Evolutionary conservation across 92 coral and sea anemone species (phyloP).

Genomic region (Bergia puertoricense): DNA sequence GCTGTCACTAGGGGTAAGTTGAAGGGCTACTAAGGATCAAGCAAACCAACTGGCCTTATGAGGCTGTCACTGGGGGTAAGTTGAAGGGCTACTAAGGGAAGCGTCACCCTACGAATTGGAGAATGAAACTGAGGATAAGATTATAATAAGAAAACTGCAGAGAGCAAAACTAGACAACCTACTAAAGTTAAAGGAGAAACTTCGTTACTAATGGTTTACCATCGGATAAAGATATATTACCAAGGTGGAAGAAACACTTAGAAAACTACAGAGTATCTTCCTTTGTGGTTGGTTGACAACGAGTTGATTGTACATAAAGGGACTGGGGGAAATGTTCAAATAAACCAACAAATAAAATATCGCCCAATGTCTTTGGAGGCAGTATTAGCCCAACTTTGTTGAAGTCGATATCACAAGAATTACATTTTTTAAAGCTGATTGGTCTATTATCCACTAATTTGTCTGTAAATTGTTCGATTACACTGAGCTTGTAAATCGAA

Average conservation of each 20-base stretch:
- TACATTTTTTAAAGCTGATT: no score
- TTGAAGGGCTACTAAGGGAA: background rate
- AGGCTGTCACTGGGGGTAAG: no score
- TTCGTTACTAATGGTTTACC: background rate
- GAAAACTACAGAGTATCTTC: background rate
- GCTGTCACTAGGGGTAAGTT: no score
- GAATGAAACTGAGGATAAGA: background rate
- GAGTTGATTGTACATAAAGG: background rate
- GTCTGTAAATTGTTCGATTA: background rate
- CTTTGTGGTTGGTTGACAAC: background rate
- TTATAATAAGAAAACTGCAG: background rate
- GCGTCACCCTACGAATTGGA: no score
- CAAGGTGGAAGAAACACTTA: background rate
- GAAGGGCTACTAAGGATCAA: no score
- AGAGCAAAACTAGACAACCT: background rate
- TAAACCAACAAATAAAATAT: no score
- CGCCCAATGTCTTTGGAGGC: background rate
- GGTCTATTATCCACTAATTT: no score
- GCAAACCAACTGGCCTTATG: no score
- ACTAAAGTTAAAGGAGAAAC: background rate
- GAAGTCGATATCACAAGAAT: no score
- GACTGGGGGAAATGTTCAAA: no score
- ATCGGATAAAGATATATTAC: no score
- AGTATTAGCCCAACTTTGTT: no score
- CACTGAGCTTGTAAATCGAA: background rate